Conservation (phyloP, 2,797 vertebrate species). For the Danio albolineatus region DNA sequence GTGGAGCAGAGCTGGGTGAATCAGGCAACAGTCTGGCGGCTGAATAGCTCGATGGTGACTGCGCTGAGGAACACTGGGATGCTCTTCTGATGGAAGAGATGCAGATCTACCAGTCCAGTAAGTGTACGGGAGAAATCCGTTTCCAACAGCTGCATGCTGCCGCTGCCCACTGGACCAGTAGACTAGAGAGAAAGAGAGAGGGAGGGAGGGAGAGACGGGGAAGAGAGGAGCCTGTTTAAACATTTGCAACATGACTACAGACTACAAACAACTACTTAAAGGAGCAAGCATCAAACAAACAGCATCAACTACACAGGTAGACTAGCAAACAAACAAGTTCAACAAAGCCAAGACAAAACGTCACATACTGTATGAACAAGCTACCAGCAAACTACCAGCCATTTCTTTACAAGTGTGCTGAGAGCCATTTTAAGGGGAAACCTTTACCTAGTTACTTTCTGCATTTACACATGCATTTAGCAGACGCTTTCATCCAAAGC, state of each 20-base stretch:
- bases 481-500: too few species aligned
- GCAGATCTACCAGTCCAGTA: constrained; percentile 87
- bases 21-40: constrained; percentile 77
- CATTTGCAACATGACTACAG: background rate
- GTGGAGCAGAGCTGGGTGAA: constrained; percentile 1
- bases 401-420: background rate
- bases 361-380: background rate
- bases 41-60: constrained; percentile 91
- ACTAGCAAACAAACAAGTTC: background rate
- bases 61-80: constrained; percentile 88
- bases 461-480: too few species aligned
- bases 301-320: background rate
- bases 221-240: background rate
- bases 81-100: constrained; percentile 94
- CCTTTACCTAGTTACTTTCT: background rate
- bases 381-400: background rate
- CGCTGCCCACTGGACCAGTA: constrained; percentile 66
- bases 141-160: constrained; percentile 85
- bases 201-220: background rate
- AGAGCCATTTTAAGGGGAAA: background rate
- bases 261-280: background rate
- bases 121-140: constrained; percentile 89
- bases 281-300: background rate
- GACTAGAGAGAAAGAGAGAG: constrained; percentile 40
- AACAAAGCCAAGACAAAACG: background rate